A percentile compares a stretch with the other conserved stretches of the same genome.
Conservation (phyloP, 1,140 invertebrate genomes). For the Drosophila eugracilis region DNA sequence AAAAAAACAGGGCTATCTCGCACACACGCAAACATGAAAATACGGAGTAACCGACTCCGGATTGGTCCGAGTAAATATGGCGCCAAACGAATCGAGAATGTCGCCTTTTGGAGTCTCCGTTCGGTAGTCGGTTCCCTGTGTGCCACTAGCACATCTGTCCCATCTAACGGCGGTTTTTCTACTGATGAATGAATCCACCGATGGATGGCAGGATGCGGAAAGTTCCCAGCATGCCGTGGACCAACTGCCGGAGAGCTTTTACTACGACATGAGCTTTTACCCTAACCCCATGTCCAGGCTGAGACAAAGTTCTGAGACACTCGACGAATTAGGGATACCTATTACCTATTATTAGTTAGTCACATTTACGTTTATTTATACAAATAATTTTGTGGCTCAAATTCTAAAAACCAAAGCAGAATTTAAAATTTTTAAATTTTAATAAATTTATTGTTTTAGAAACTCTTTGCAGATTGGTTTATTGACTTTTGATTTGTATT, state of each 20-base stretch:
- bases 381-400: too few relatives aligned
- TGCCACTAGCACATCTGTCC: conserved; percentile 52
- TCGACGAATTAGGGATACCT: background rate
- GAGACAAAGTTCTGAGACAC: background rate
- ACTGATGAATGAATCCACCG: conserved; percentile 76
- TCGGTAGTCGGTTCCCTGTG: conserved; percentile 15
- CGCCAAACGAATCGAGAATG: conserved; percentile 64
- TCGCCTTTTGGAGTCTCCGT: conserved; percentile 28
- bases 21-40: conserved; percentile 29
- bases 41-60: conserved; percentile 23
- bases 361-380: too few relatives aligned
- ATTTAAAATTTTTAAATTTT: background rate
- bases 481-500: conserved; percentile 18
- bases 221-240: conserved; percentile 57
- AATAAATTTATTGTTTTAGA: background rate
- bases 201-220: conserved; percentile 64
- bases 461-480: background rate
- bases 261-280: conserved; percentile 51
- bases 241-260: conserved; percentile 52
- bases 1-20: conserved; percentile 18
- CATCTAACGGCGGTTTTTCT: conserved; percentile 66
- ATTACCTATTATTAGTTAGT: too few relatives aligned
- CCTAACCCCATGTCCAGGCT: background rate
- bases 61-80: conserved; percentile 68
- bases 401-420: background rate